A percentile compares a stretch with the other conserved stretches of the same genome.
These are phyloP conservation scores for Dicyrtomina minuta DNA, from an alignment of 2,888 invertebrate species.

Conservation along the genomic window DNA sequence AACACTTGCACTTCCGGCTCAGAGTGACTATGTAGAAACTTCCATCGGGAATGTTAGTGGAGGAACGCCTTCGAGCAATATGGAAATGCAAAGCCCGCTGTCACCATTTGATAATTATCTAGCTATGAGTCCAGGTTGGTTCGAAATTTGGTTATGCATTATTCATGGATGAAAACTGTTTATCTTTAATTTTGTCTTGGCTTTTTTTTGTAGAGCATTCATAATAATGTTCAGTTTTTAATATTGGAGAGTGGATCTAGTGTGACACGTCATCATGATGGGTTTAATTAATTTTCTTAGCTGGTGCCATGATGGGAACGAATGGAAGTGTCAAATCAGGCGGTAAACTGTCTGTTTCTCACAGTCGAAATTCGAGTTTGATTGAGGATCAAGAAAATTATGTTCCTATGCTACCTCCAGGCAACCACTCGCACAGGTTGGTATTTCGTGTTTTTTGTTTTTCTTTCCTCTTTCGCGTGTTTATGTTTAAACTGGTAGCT, in stretches of 20 bases:
- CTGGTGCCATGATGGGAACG: constrained; percentile 12
- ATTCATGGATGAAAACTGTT: background rate
- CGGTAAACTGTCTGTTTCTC: constrained; percentile 43
- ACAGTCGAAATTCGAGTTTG: constrained; percentile 52
- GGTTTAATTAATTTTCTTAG: constrained; percentile 5
- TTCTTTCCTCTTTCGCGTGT: no score
- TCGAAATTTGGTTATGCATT: no score
- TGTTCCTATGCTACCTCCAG: constrained; percentile 50
- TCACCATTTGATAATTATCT: constrained; percentile 61
- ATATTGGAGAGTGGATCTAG: background rate
- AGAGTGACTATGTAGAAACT: constrained; percentile 49
- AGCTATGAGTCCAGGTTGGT: constrained; percentile 61
- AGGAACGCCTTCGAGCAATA: constrained; percentile 7
- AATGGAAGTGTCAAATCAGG: constrained; percentile 26
- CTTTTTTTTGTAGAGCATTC: background rate
- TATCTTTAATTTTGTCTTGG: background rate
- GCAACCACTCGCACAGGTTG: constrained; percentile 40
- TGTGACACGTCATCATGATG: background rate
- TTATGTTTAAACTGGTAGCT: no score
- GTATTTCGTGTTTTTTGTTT: background rate
- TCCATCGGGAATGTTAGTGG: constrained; percentile 31
- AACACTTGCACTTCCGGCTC: constrained; percentile 43
- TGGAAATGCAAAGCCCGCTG: constrained; percentile 59
- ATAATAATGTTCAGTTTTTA: background rate
- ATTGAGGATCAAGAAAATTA: constrained; percentile 51